A percentile compares a stretch with the other conserved stretches of the same genome.
These are phyloP conservation scores for Platalea minor DNA, from an alignment of 2,797 vertebrate species.

Conservation along the genomic window DNA sequence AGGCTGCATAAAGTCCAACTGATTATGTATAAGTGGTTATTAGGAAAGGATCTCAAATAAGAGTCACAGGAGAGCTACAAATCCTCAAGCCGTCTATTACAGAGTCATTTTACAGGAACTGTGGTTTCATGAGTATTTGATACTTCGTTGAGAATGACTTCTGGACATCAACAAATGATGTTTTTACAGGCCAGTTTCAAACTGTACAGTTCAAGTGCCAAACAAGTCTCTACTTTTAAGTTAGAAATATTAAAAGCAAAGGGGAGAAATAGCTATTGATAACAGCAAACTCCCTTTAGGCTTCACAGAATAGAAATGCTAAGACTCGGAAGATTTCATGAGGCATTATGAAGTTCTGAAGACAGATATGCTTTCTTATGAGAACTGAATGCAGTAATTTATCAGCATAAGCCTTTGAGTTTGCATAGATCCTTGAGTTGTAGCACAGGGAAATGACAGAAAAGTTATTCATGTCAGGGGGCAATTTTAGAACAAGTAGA, in stretches of 20 bases:
- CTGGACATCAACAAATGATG: slow-evolving; percentile 16
- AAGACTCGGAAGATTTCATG: slow-evolving; percentile 41
- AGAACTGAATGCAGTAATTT: slow-evolving; percentile 50
- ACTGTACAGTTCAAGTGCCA: slow-evolving; percentile 23
- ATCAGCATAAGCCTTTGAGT: slow-evolving; percentile 26
- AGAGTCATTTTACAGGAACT: slow-evolving; percentile 47
- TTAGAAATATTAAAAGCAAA: slow-evolving; percentile 50
- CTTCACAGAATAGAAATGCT: slow-evolving; percentile 32
- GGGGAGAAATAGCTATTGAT: slow-evolving; percentile 28
- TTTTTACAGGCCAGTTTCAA: slow-evolving; percentile 25
- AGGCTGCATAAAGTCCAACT: slow-evolving; percentile 69
- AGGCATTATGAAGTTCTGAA: slow-evolving; percentile 50
- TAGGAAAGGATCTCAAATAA: slow-evolving; percentile 58
- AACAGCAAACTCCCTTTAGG: slow-evolving; percentile 14
- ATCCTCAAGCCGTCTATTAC: slow-evolving; percentile 48
- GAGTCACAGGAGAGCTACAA: slow-evolving; percentile 28
- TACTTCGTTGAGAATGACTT: slow-evolving; percentile 47
- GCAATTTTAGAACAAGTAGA: slow-evolving; percentile 37
- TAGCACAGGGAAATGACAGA: slow-evolving; percentile 31
- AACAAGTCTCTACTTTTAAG: background rate
- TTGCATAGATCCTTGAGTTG: background rate
- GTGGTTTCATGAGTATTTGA: slow-evolving; percentile 38
- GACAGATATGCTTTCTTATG: slow-evolving; percentile 33
- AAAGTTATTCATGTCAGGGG: background rate
- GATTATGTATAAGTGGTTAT: slow-evolving; percentile 69